phyloP scores from a whole-genome alignment of 2,888 invertebrate genomes.

The Euzophera pinguis region DNA sequence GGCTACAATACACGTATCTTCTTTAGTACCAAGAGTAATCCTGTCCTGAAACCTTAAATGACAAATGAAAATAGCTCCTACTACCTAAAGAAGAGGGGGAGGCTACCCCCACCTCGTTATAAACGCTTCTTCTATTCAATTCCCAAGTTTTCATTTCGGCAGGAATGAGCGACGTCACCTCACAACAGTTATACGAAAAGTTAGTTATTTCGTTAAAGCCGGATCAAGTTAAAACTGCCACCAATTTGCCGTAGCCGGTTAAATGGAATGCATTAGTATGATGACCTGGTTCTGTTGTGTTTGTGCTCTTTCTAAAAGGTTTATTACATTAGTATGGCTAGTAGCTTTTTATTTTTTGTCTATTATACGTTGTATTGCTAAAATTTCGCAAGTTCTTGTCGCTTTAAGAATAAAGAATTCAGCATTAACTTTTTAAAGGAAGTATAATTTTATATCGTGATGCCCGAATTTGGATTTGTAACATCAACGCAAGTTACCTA shows the following conservation, averaged over 20 bases:
- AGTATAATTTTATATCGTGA: too few species aligned
- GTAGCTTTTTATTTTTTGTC: neutral
- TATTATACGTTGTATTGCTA: neutral
- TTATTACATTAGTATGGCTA: neutral
- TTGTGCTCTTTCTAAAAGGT: neutral
- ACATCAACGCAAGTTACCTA: too few species aligned
- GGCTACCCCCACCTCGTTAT: neutral
- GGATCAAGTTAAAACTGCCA: constrained; percentile 6
- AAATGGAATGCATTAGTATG: neutral
- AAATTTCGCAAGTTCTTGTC: too few species aligned
- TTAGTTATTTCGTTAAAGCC: constrained; percentile 10
- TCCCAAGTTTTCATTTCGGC: constrained; percentile 9
- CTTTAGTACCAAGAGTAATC: neutral
- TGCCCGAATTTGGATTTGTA: too few species aligned
- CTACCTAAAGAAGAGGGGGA: neutral
- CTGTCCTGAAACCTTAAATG: neutral
- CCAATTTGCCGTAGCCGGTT: neutral
- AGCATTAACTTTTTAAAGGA: too few species aligned
- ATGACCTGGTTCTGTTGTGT: neutral
- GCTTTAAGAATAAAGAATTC: too few species aligned
- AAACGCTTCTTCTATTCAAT: constrained; percentile 7
- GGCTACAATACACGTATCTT: neutral
- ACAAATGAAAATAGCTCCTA: constrained; percentile 2
- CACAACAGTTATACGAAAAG: constrained; percentile 11
- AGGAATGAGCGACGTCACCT: constrained; percentile 1